phyloP scores from a whole-genome alignment of 2,888 invertebrate genomes.

The Dione juno region DNA sequence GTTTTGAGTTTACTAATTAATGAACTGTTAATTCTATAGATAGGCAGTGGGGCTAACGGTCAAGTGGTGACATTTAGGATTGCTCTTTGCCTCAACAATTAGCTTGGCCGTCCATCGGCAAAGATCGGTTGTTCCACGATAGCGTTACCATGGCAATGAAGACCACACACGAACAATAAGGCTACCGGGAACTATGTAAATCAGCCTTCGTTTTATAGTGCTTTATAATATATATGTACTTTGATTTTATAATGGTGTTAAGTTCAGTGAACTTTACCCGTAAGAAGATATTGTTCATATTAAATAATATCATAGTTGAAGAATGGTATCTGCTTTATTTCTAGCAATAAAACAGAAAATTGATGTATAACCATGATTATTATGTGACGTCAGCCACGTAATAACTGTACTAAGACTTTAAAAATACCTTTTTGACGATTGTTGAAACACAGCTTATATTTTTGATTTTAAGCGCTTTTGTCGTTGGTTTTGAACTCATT shows the following conservation, averaged over 20 bases:
- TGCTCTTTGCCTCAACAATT: conserved; percentile 70
- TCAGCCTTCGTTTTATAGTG: conserved; percentile 42
- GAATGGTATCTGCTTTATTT: no score
- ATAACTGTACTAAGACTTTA: no score
- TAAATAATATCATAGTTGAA: no score
- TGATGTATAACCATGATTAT: no score
- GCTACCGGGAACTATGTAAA: conserved; percentile 53
- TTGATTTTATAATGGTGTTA: conserved; percentile 14
- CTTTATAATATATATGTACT: conserved; percentile 21
- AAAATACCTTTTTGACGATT: no score
- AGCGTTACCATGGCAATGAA: conserved; percentile 70
- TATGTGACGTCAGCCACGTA: no score
- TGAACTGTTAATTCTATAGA: conserved; percentile 41
- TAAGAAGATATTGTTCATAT: not conserved
- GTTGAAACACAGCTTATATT: no score
- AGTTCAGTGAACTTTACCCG: not conserved
- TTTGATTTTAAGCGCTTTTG: no score
- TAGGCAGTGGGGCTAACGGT: conserved; percentile 56
- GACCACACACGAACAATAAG: conserved; percentile 78
- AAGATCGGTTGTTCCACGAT: conserved; percentile 56
- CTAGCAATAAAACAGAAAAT: no score
- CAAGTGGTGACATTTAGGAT: conserved; percentile 65
- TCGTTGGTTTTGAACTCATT: no score
- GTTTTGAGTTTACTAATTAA: conserved; percentile 38
- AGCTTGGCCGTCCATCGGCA: conserved; percentile 78